Evolutionary conservation across 1,140 invertebrate species (phyloP), one percentile per base, ranked within the genome.

Genomic region (Drosophila littoralis): DNA sequence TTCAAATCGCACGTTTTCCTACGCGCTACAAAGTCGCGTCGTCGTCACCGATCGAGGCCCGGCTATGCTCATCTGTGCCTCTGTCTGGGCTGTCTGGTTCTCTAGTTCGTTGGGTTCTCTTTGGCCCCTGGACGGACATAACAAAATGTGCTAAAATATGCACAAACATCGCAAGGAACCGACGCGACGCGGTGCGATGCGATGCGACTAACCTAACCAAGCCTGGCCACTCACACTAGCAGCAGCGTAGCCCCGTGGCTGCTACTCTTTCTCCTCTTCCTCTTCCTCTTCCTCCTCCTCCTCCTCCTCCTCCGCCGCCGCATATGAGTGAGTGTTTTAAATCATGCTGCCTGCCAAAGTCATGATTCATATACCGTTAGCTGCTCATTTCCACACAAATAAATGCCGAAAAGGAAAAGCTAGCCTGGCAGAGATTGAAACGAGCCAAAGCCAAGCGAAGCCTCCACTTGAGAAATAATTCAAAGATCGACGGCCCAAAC

Each of bases 351-450:
- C 90, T 91, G 89, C 89, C 89, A 91, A 80, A 91, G 89, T 91
- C 89, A 91, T 91, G 89, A 91, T 91, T 91, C 89, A 91, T 91
- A 88, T 91, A 91, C 89, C 89, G 89, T 91, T 91, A 91, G 77
- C 70, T 91, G 78, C 81, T 89, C 88, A 91, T 90, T 90, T 90
- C 82, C 86, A 91, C 86, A 90, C 86, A 90, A 90, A 86, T 77
- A 91, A 90, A 90, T 77, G 73, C 88, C 84, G 77, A 88, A 88
- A 86, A 86, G 79, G 64, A 66, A 79, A 80, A 80, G 59, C 68
- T 52, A 70, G 28, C 13, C 50, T 17, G 50, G 12, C 50, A 52
- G 50, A 28, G 48, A 28, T 33, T 50, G 1, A 61, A 9, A 13
- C 48, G 15, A 54, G 12, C 9, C 45, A 68, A 63, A 33, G 38